phyloP scores from a whole-genome alignment of 2,113 vertebrate genomes.

The Poeciliopsis prolifica region DNA sequence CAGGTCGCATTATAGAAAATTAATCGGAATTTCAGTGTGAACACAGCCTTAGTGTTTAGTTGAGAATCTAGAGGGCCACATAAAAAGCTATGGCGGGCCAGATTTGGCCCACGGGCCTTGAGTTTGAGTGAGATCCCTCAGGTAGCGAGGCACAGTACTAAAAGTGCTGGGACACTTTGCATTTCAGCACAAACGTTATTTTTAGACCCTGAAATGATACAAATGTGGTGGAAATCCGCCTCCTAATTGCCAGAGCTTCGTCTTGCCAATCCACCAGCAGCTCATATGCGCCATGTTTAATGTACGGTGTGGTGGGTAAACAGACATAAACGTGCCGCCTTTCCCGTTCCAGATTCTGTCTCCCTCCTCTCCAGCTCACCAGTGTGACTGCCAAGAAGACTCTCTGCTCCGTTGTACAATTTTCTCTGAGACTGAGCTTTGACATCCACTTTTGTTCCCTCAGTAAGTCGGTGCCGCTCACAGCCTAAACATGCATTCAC shows the following conservation, averaged over 20 bases:
- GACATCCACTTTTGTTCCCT: slow-evolving; percentile 75
- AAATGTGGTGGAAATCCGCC: slow-evolving; percentile 34
- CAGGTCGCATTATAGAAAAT: too few relatives aligned
- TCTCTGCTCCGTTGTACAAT: slow-evolving; percentile 74
- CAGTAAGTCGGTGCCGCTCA: slow-evolving; percentile 56
- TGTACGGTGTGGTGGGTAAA: slow-evolving; percentile 48
- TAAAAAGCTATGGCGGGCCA: too few relatives aligned
- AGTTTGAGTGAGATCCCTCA: slow-evolving; percentile 48
- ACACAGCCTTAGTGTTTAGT: too few relatives aligned
- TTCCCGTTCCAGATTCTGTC: slow-evolving; percentile 29
- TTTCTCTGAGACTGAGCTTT: slow-evolving; percentile 79
- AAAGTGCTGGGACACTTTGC: slow-evolving; percentile 45
- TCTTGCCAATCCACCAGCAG: slow-evolving; percentile 52
- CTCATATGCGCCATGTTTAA: slow-evolving; percentile 51
- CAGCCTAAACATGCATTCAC: slow-evolving; percentile 51
- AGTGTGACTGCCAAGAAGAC: slow-evolving; percentile 68
- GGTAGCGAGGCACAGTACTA: slow-evolving; percentile 53
- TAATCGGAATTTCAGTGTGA: too few relatives aligned
- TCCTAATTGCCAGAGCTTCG: slow-evolving; percentile 65
- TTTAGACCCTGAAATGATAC: slow-evolving; percentile 37
- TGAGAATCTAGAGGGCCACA: too few relatives aligned
- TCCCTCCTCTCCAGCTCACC: slow-evolving; percentile 48
- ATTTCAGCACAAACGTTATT: slow-evolving; percentile 38
- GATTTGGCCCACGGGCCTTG: too few relatives aligned
- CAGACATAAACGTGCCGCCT: slow-evolving; percentile 43